phyloP scores from a whole-genome alignment of 2,888 invertebrate genomes.

The Drosophila setosimentum region DNA sequence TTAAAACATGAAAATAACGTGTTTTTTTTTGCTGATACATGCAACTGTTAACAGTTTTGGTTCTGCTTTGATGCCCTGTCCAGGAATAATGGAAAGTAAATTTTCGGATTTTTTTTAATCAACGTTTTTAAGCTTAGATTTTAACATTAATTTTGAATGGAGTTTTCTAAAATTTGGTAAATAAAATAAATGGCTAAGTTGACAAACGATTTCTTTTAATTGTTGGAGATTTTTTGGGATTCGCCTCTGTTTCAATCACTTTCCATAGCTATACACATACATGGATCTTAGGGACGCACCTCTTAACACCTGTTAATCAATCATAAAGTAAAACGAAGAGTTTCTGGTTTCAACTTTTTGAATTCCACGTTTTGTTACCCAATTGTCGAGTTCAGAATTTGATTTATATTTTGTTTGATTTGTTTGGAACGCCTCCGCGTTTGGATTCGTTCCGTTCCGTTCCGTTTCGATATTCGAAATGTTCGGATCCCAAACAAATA shows the following conservation, averaged over 20 bases:
- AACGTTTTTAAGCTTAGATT: background rate
- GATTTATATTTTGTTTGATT: constrained; percentile 45
- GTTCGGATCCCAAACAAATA: background rate
- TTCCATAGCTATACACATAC: background rate
- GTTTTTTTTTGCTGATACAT: too few species aligned
- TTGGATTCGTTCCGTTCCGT: constrained; percentile 1
- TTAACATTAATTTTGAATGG: background rate
- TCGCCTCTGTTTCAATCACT: background rate
- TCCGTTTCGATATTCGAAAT: constrained; percentile 6
- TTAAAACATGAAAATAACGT: background rate
- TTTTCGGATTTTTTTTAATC: background rate
- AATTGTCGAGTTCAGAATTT: constrained; percentile 1
- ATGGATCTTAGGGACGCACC: background rate
- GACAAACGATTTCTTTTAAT: background rate
- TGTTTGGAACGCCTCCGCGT: constrained; percentile 29
- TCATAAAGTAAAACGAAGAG: background rate
- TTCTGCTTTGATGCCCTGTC: background rate
- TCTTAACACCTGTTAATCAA: constrained; percentile 3
- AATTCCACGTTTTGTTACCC: background rate
- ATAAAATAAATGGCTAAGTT: background rate
- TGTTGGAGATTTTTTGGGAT: background rate
- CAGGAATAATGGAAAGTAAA: background rate
- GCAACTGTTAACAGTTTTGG: background rate
- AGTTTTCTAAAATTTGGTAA: background rate
- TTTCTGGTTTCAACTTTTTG: background rate